Conservation (phyloP, 2,888 invertebrate genomes). For the Drosophila melanosoma region DNA sequence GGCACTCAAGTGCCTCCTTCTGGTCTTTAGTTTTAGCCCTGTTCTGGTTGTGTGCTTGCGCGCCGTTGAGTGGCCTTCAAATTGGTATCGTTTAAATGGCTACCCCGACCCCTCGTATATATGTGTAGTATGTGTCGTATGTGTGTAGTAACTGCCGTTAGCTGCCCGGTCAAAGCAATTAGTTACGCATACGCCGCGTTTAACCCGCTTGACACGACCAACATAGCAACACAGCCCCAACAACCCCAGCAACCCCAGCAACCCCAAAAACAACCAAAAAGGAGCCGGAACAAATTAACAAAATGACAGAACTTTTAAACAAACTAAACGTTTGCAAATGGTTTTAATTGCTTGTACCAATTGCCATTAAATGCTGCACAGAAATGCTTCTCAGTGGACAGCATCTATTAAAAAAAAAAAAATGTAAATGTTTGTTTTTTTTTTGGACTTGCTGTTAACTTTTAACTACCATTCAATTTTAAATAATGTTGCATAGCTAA, state of each 20-base stretch:
- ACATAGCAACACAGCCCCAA: neutral
- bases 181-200: conserved; percentile 64
- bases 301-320: conserved; percentile 49
- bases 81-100: conserved; percentile 65
- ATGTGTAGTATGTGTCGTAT: neutral
- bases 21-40: conserved; percentile 26
- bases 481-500: neutral
- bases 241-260: neutral
- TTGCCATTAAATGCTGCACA: neutral
- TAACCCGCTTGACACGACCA: conserved; percentile 46
- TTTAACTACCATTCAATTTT: neutral
- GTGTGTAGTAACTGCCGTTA: conserved; percentile 34
- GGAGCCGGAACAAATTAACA: conserved; percentile 47
- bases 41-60: conserved; percentile 16
- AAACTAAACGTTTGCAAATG: conserved; percentile 44
- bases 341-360: conserved; percentile 24
- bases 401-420: conserved; percentile 2
- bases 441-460: neutral
- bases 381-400: neutral
- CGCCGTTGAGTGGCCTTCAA: conserved; percentile 61
- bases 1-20: conserved; percentile 36
- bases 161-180: conserved; percentile 66
- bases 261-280: conserved; percentile 3
- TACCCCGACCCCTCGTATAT: conserved; percentile 14
- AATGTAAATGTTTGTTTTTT: conserved; percentile 1